A percentile compares a stretch with the other conserved stretches of the same genome.
Evolutionary conservation across 1,140 invertebrate species (phyloP).

Genomic region (Drosophila sp.): DNA sequence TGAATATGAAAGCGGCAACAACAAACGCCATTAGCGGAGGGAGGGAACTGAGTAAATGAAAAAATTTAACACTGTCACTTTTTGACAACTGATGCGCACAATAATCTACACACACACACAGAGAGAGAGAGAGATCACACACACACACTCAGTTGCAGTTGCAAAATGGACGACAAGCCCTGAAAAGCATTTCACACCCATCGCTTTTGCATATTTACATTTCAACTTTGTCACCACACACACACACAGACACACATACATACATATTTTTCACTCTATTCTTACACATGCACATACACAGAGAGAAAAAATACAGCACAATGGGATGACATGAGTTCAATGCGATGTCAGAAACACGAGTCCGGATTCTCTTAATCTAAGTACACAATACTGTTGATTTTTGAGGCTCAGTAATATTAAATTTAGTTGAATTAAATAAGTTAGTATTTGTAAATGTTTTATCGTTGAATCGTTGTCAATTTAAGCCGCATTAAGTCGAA

Average conservation of each 20-base stretch:
- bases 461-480: too few species aligned
- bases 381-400: too few species aligned
- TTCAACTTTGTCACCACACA: constrained; percentile 47
- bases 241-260: constrained; percentile 7
- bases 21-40: constrained; percentile 11
- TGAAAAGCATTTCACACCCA: constrained; percentile 33
- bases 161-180: constrained; percentile 33
- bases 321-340: too few species aligned
- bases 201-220: constrained; percentile 52
- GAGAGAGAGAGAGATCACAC: too few species aligned
- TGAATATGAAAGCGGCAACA: constrained; percentile 13
- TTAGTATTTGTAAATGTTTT: too few species aligned
- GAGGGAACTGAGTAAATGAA: background rate
- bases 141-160: constrained; percentile 10
- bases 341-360: too few species aligned
- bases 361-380: too few species aligned
- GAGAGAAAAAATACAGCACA: too few species aligned
- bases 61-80: constrained; percentile 77
- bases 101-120: constrained; percentile 14
- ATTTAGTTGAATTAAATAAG: too few species aligned
- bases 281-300: background rate
- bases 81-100: constrained; percentile 56
- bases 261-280: background rate
- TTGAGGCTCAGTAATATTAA: too few species aligned
- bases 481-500: too few species aligned